These are phyloP conservation scores for Coptodon rendalli DNA, from an alignment of 2,113 vertebrate species.

Conservation along the genomic window DNA sequence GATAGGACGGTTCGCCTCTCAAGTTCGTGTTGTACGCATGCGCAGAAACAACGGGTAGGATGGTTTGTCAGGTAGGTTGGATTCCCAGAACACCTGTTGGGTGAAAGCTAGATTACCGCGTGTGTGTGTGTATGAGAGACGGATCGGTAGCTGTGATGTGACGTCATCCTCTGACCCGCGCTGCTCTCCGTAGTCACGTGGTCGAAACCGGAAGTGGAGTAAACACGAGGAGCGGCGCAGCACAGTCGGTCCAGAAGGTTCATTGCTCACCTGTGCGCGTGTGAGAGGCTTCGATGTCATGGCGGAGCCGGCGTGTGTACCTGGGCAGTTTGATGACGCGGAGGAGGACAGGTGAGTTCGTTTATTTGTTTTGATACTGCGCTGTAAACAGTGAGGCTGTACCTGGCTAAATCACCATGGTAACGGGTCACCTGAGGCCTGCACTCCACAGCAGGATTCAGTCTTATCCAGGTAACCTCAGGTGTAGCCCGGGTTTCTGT, in stretches of 20 bases:
- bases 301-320: not conserved
- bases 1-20: not conserved
- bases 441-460: not conserved
- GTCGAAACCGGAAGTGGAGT: not conserved
- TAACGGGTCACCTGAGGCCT: not conserved
- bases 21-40: not conserved
- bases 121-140: not conserved
- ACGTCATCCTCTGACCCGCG: not conserved
- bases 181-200: not conserved
- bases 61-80: not conserved
- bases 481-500: not conserved
- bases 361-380: not conserved
- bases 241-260: not conserved
- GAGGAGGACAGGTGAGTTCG: constrained; percentile 27
- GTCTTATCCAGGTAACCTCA: not conserved
- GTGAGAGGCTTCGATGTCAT: constrained; percentile 2
- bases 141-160: not conserved
- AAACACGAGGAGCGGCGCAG: not conserved
- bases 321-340: constrained; percentile 60
- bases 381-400: not conserved
- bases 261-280: not conserved
- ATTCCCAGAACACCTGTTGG: not conserved
- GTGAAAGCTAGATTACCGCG: not conserved
- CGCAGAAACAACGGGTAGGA: not conserved
- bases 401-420: not conserved